Evolutionary conservation across 2,888 invertebrate genomes (phyloP), one percentile per base, ranked within the genome.

Genomic region (Tachina grossa): DNA sequence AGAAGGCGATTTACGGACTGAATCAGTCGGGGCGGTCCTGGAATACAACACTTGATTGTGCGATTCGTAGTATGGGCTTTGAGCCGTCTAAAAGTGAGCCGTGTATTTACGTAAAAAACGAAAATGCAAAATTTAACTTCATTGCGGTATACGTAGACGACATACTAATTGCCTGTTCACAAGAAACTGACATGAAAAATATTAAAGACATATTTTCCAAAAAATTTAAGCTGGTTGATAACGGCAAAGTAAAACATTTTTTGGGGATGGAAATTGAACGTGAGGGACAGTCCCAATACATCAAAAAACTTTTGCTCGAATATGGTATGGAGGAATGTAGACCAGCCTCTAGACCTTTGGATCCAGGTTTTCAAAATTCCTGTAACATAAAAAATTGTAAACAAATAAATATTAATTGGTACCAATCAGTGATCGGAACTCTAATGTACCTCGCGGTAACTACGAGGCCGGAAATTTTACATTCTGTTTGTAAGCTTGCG

Each of bases 1-100:
- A 87, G 4, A 89, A 88, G 69, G 85, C 88, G 3, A 74, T 88
- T 49, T 89, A 89, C 80, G 59, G 59, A 1, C n/a, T 59, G 8
- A 59, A 39, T 4, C 59, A 59, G 9, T 59, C 59, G 14, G 59
- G 59, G 6, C n/a, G 16, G n/a, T n/a, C 22, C 22, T 22, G 22
- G 22, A 22, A 22, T 22, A 22, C 22, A 22, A 22, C 22, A 22
- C 22, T 22, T n/a, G 16, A 51, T 51, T 1, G 5, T 8, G 51
- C 51, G 9, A n/a, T 51, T 9, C 6, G 16, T 9, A n/a, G 16
- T 16, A 16, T 51, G 6, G 51, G 51, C 8, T 51, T 51, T 51
- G 16, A 6, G 16, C 6, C n/a, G 2, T 51, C 16, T 16, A 4
- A 6, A 9, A 51, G 16, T 51, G 51, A 51, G 9, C 51, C 51